Evolutionary conservation across 2,113 vertebrate genomes (phyloP), one percentile per base, ranked within the genome.

Genomic region (Benitochromis conjunctus): DNA sequence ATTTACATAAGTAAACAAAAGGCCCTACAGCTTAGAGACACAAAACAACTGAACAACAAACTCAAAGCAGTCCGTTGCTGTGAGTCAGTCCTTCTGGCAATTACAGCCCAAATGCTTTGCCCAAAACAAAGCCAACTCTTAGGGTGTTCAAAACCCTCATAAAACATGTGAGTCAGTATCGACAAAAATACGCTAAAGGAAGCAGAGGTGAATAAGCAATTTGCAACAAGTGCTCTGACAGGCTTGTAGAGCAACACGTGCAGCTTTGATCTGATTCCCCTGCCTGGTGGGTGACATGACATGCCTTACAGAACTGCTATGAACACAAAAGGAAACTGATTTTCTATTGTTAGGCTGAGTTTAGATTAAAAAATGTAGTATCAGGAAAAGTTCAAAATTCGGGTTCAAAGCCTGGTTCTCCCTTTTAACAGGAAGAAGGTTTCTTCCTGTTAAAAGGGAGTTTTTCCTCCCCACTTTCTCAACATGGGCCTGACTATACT

Each of bases 31-130:
- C 55, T 31, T 26, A n/a, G 29, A 82, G 26, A 81, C 29, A 82
- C 11, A 71, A 87, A 62, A 78, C 26, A 80, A 78, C 53, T 19
- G 54, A 85, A 86, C 81, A 80, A 79, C 51, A 77, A 84, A 90
- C 66, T 66, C 79, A 46, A 51, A 77, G 62, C 58, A 62, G 60
- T 38, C 66, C 36, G 19, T 54, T 21, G 24, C 48, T 55, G 46
- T 85, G 85, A 89, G 80, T 92, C 88, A 85, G 57, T 81, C 38
- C 57, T 16, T 51, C 31, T 57, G 71, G 80, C 13, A 3, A 51
- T 56, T 55, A 57, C 3, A 4, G 24, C 82, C 81, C 81, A 82
- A 60, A 89, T 71, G 69, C 71, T 89, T 56, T 53, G 29, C 7
- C 60, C 24, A 78, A 82, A 84, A 84, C 19, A 66, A 89, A 74